Conservation (phyloP, 2,113 vertebrate species). For the Neoarius graeffei region DNA sequence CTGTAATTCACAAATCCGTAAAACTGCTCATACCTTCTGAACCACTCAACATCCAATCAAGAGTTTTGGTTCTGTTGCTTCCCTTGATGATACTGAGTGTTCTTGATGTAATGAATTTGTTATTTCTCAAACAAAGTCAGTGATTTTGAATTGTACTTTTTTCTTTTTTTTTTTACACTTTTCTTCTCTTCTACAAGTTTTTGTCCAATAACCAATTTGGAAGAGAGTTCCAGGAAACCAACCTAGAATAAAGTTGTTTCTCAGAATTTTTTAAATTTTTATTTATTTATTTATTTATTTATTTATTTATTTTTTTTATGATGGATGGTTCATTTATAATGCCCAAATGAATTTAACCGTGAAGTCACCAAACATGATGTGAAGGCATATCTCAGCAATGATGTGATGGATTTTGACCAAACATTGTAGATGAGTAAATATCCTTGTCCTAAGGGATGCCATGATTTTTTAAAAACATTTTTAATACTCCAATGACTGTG, state of each 20-base stretch:
- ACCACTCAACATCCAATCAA: neutral
- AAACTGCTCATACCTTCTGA: neutral
- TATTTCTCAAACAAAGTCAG: neutral
- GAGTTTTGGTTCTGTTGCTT: neutral
- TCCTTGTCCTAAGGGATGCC: neutral
- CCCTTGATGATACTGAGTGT: neutral
- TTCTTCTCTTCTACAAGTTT: neutral
- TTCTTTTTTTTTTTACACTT: neutral
- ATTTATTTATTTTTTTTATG: no score
- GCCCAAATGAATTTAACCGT: no score
- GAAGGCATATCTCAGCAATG: neutral
- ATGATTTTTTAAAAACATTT: neutral
- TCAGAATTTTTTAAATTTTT: no score
- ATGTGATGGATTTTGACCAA: neutral
- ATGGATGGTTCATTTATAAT: no score
- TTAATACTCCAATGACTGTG: neutral
- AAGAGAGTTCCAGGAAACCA: neutral
- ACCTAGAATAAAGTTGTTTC: no score
- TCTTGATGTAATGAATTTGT: neutral
- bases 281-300: no score
- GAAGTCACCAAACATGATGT: no score
- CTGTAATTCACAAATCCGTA: neutral
- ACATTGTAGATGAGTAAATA: neutral
- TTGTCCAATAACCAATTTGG: neutral
- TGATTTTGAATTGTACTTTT: neutral